A percentile compares a stretch with the other conserved stretches of the same genome.
Evolutionary conservation across 2,797 vertebrate species (phyloP).

Genomic region (Sitta carolinensis): DNA sequence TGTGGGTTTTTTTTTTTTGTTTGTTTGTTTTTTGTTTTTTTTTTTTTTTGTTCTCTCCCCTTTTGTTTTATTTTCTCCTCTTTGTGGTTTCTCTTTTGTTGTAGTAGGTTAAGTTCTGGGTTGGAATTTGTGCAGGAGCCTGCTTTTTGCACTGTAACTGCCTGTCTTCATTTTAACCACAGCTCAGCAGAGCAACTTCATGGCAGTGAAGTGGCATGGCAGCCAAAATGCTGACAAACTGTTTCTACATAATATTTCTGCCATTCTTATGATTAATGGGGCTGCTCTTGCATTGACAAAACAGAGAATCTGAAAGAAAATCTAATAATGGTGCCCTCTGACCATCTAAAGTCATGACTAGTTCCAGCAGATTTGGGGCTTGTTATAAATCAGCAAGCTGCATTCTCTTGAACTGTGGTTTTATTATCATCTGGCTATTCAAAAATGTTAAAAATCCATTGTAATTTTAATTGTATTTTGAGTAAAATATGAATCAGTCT

Average conservation of each 20-base stretch:
- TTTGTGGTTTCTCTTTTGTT: background rate
- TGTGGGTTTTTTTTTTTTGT: no score
- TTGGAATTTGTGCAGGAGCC: background rate
- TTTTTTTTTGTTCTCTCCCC: fast-evolving
- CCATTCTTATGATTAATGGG: background rate
- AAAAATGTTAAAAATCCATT: background rate
- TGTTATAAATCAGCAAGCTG: background rate
- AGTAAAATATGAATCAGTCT: background rate
- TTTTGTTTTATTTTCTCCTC: background rate
- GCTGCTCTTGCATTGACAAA: background rate
- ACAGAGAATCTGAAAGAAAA: background rate
- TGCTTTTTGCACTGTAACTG: background rate
- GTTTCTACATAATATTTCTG: background rate
- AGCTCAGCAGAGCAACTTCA: background rate
- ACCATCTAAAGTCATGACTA: background rate
- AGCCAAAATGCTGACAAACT: background rate
- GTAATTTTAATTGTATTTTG: background rate
- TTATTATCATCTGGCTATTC: background rate
- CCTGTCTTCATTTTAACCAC: background rate
- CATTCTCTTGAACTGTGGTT: background rate
- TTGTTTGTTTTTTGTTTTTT: no score
- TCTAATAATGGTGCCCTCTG: background rate
- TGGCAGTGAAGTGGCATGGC: background rate
- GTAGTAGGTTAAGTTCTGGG: background rate
- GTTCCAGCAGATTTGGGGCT: background rate